Conservation (phyloP, 2,113 vertebrate genomes). For the Actenoides hombroni region DNA sequence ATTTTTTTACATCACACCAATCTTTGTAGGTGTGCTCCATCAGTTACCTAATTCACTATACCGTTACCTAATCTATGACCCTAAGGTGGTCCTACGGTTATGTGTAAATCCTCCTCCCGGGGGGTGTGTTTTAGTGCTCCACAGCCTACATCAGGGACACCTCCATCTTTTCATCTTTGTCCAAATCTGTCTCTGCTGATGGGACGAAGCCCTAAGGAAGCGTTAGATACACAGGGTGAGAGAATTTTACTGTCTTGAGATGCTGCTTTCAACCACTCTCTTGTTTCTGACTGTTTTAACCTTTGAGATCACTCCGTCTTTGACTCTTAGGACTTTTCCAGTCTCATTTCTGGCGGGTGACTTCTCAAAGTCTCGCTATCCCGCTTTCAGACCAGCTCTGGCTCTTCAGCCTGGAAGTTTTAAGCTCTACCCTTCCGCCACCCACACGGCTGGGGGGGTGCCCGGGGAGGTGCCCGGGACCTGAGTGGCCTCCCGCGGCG, state of each 20-base stretch:
- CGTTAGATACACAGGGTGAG: neutral
- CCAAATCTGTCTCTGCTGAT: neutral
- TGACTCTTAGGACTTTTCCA: neutral
- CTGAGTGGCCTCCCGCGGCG: neutral
- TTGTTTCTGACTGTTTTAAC: neutral
- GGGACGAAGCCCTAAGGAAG: neutral
- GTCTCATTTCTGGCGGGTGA: neutral
- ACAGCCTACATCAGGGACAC: neutral
- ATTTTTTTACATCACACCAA: neutral
- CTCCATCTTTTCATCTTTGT: neutral
- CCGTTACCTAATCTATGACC: too few relatives aligned
- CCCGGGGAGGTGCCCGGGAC: too few relatives aligned
- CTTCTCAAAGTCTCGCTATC: too few relatives aligned
- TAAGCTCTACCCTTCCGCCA: neutral
- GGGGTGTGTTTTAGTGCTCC: neutral
- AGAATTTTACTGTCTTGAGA: neutral
- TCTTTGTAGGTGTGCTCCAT: neutral
- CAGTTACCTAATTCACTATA: neutral
- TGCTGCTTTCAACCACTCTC: neutral
- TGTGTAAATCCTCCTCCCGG: neutral
- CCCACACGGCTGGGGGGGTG: neutral
- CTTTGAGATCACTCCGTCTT: neutral
- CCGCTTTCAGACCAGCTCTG: neutral
- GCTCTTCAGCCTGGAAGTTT: neutral
- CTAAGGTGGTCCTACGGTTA: neutral